Conservation (phyloP, 2,113 vertebrate species). For the Catharus fuscescens region DNA sequence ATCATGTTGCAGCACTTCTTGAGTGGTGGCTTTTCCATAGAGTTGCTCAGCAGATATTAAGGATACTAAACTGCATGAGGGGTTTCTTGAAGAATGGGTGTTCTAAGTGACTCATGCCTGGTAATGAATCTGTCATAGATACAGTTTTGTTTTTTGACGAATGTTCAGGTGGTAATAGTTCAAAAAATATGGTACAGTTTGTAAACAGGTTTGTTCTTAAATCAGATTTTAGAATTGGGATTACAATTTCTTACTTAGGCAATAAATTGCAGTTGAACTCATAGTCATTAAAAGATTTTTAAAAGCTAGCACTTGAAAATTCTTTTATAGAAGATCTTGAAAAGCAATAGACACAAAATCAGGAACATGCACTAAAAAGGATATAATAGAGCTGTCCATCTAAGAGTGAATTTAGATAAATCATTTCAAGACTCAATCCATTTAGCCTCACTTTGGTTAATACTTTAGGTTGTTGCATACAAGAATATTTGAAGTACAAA, state of each 20-base stretch:
- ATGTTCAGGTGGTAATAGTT: neutral
- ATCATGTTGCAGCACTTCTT: neutral
- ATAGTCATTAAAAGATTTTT: neutral
- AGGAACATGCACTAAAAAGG: neutral
- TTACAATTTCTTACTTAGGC: neutral
- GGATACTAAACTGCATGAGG: neutral
- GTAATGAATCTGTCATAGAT: conserved; percentile 5
- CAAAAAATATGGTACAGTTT: neutral
- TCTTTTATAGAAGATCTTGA: neutral
- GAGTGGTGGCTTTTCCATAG: neutral
- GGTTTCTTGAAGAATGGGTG: neutral
- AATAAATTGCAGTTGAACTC: neutral
- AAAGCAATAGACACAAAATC: neutral
- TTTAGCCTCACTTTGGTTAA: neutral
- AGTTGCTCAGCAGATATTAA: neutral
- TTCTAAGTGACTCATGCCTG: conserved; percentile 14
- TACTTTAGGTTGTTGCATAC: neutral
- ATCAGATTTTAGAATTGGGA: neutral
- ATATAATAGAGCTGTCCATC: neutral
- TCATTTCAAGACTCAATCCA: neutral
- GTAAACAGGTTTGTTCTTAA: conserved; percentile 11
- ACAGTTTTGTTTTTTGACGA: neutral
- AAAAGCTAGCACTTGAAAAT: neutral
- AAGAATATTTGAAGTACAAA: neutral
- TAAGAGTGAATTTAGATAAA: neutral